Conservation (phyloP, 2,888 invertebrate species). For the Plebejus argus region DNA sequence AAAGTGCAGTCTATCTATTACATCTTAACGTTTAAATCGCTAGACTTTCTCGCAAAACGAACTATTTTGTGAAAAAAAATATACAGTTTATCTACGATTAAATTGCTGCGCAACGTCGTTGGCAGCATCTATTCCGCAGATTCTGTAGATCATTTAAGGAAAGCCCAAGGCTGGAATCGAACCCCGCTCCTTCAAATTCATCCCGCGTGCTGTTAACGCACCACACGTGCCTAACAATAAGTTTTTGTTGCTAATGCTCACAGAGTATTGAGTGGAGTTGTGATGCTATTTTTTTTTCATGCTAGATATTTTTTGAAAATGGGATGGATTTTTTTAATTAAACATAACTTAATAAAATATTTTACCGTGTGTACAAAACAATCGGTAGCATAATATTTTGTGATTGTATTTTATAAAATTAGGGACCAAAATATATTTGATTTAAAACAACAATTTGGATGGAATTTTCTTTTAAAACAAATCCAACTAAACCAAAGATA, state of each 20-base stretch:
- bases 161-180: constrained; percentile 42
- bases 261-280: constrained; percentile 51
- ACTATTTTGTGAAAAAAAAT: no score
- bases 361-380: no score
- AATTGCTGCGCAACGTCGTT: neutral
- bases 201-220: constrained; percentile 61
- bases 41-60: no score
- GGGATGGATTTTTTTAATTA: no score
- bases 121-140: neutral
- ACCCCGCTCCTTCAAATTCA: constrained; percentile 60
- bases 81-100: no score
- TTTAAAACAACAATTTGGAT: neutral
- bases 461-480: neutral
- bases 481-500: neutral
- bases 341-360: no score
- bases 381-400: no score
- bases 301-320: neutral
- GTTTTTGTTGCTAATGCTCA: constrained; percentile 53
- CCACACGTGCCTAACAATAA: constrained; percentile 77
- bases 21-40: no score
- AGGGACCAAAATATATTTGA: no score
- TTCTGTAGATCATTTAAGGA: constrained; percentile 36
- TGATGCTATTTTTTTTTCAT: neutral
- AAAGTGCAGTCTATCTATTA: no score
- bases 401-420: no score